Percentiles rank a stretch among this genome's conserved stretches.
Conservation (phyloP, 2,888 invertebrate genomes). For the Glyphotaelius pellucidus region DNA sequence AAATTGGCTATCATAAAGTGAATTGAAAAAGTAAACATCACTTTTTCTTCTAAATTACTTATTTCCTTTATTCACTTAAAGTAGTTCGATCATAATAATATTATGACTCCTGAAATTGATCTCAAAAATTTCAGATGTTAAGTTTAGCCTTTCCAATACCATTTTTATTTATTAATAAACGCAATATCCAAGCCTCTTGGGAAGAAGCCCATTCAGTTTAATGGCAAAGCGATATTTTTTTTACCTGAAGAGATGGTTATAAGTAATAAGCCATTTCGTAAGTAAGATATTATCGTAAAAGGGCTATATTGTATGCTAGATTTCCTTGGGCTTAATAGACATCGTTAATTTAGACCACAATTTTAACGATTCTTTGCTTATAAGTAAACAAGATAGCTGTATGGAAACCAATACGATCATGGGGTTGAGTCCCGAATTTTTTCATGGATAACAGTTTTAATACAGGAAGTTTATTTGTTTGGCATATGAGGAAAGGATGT, state of each 20-base stretch:
- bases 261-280: background rate
- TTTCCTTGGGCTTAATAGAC: background rate
- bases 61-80: background rate
- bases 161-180: background rate
- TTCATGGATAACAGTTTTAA: constrained; percentile 5
- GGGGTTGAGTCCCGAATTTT: background rate
- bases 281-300: constrained; percentile 31
- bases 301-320: background rate
- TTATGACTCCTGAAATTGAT: background rate
- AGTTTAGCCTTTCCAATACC: background rate
- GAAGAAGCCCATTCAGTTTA: background rate
- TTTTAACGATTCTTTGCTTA: constrained; percentile 27
- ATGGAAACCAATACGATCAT: constrained; percentile 26
- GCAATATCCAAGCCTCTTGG: background rate
- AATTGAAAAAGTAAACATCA: background rate
- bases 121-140: background rate
- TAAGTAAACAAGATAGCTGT: constrained; percentile 28
- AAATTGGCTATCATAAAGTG: too few relatives aligned
- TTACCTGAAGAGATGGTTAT: background rate
- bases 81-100: constrained; percentile 2
- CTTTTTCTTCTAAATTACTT: background rate
- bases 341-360: constrained; percentile 14
- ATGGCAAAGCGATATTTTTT: background rate
- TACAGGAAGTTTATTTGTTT: constrained; percentile 2
- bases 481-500: background rate